A percentile compares a stretch with the other conserved stretches of the same genome.
These are phyloP conservation scores for Bombus haemorrhoidalis DNA, from an alignment of 1,140 invertebrate species.

Conservation along the genomic window DNA sequence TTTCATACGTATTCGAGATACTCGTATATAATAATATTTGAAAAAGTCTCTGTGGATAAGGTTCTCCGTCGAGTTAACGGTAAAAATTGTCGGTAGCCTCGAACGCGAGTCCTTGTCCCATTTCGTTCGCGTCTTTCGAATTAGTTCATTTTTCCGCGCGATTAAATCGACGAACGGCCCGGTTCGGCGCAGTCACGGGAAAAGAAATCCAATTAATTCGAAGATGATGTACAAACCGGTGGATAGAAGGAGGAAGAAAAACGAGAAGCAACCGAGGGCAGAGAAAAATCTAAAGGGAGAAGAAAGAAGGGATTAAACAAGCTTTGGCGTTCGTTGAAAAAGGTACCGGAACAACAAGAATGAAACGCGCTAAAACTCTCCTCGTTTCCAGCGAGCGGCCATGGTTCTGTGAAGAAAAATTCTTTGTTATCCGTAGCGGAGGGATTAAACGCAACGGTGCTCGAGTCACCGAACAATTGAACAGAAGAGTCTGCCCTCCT, in stretches of 20 bases:
- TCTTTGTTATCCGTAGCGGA: conserved; percentile 50
- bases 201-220: conserved; percentile 53
- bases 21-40: too few species aligned
- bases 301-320: conserved; percentile 27
- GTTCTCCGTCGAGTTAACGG: neutral
- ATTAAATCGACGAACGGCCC: conserved; percentile 28
- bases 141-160: conserved; percentile 28
- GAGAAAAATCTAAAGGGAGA: neutral
- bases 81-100: neutral
- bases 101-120: neutral
- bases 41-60: too few species aligned
- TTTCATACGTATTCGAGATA: too few species aligned
- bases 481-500: neutral
- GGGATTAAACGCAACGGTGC: conserved; percentile 42
- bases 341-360: conserved; percentile 35
- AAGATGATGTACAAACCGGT: conserved; percentile 41
- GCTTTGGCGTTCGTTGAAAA: conserved; percentile 29
- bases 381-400: conserved; percentile 38
- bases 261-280: neutral
- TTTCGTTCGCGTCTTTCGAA: conserved; percentile 22
- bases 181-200: conserved; percentile 7
- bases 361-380: conserved; percentile 36
- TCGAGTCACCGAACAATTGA: conserved; percentile 44
- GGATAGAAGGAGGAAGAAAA: neutral
- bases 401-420: conserved; percentile 27